These are phyloP conservation scores for Hippasteria phrygiana DNA, from an alignment of 53 echinoderm and acorn worm genomes.

Conservation along the genomic window DNA sequence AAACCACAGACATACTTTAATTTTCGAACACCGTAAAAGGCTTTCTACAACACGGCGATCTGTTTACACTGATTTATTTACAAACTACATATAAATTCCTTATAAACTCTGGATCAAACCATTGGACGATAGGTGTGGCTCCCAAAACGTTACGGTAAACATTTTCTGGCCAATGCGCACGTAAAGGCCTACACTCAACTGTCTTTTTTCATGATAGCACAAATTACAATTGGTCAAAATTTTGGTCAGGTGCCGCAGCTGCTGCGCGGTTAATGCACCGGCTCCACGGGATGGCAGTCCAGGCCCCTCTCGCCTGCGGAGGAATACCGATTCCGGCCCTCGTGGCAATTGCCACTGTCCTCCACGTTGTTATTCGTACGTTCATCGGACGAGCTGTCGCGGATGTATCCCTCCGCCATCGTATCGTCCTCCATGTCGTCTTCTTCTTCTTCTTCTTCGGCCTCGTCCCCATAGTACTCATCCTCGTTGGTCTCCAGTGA, in stretches of 20 bases:
- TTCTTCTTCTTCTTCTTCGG: constrained; percentile 61
- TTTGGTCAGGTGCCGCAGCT: neutral
- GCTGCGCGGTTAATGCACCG: constrained; percentile 49
- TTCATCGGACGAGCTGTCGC: constrained; percentile 29
- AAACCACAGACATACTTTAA: neutral
- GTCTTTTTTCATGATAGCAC: neutral
- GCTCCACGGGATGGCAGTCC: constrained; percentile 59
- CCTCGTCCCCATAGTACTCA: constrained; percentile 55
- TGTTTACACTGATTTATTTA: neutral
- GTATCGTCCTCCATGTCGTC: constrained; percentile 73
- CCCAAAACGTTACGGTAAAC: too few species aligned
- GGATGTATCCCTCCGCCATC: constrained; percentile 60
- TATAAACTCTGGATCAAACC: neutral
- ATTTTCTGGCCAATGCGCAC: constrained; percentile 1
- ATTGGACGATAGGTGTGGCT: neutral
- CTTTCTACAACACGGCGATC: neutral
- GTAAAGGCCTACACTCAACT: neutral
- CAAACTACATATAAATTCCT: neutral
- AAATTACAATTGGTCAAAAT: constrained; percentile 14
- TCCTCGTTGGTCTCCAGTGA: constrained; percentile 55
- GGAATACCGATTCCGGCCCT: constrained; percentile 25
- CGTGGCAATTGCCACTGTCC: constrained; percentile 26
- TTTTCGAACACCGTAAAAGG: neutral
- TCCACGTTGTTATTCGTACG: constrained; percentile 35
- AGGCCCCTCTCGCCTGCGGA: constrained; percentile 45